These are phyloP conservation scores for Heteropelma amictum DNA, from an alignment of 2,888 invertebrate genomes.

Conservation along the genomic window DNA sequence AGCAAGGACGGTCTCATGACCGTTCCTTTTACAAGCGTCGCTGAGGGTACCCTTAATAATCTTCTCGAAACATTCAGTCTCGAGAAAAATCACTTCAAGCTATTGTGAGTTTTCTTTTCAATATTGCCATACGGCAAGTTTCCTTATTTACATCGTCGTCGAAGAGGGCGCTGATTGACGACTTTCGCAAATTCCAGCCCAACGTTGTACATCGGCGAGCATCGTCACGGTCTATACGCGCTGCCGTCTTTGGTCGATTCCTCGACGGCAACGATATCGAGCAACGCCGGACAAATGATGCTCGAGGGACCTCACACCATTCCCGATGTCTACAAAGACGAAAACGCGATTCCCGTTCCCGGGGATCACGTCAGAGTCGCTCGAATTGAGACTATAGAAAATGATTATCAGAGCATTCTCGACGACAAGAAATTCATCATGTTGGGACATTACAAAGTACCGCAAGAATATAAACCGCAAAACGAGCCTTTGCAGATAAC, in stretches of 20 bases:
- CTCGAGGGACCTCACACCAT: constrained; percentile 84
- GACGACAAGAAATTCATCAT: constrained; percentile 65
- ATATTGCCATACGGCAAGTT: neutral
- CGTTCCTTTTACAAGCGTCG: constrained; percentile 93
- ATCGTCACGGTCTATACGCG: constrained; percentile 92
- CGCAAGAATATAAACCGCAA: constrained; percentile 71
- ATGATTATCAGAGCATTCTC: constrained; percentile 64
- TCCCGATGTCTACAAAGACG: constrained; percentile 67
- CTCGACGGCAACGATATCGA: constrained; percentile 89
- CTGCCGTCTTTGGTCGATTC: constrained; percentile 95
- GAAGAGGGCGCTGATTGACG: neutral
- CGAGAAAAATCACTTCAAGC: constrained; percentile 78
- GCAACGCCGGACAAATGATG: constrained; percentile 84
- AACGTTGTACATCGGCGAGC: constrained; percentile 95
- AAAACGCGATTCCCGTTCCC: constrained; percentile 62
- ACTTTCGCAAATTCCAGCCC: constrained; percentile 81
- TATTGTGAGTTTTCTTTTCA: constrained; percentile 77
- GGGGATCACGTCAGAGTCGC: constrained; percentile 63
- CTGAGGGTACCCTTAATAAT: constrained; percentile 89
- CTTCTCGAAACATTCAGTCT: constrained; percentile 76
- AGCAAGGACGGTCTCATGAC: constrained; percentile 88
- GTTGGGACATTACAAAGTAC: constrained; percentile 73
- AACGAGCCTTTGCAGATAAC: constrained; percentile 74
- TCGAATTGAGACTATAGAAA: constrained; percentile 60
- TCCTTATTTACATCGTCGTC: neutral